These are phyloP conservation scores for Strigamia transsilvanica DNA, from an alignment of 2,888 invertebrate species.

Conservation along the genomic window DNA sequence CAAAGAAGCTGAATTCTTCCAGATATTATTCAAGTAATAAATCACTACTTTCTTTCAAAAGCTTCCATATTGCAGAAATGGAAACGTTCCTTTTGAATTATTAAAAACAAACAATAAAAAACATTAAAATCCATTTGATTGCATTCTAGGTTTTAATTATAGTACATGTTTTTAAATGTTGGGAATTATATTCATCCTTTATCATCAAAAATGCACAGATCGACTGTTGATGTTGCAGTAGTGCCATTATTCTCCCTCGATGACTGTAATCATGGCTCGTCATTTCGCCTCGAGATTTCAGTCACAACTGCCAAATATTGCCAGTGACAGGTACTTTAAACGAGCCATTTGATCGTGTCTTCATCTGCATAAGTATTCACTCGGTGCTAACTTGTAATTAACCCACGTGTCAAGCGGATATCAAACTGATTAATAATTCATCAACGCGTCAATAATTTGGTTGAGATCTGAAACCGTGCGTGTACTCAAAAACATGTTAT, in stretches of 20 bases:
- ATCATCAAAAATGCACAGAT: slow-evolving; percentile 30
- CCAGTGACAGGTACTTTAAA: slow-evolving; percentile 20
- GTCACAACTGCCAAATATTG: slow-evolving; percentile 38
- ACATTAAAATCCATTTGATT: not conserved
- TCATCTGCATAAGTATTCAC: slow-evolving; percentile 38
- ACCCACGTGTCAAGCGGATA: slow-evolving; percentile 34
- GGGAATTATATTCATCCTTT: not conserved
- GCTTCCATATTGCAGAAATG: not conserved
- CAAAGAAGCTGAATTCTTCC: slow-evolving; percentile 10
- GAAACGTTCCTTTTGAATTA: not conserved
- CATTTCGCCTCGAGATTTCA: slow-evolving; percentile 10
- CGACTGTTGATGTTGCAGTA: slow-evolving; percentile 2
- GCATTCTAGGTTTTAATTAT: not conserved
- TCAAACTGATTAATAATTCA: slow-evolving; percentile 38
- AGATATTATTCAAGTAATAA: not conserved
- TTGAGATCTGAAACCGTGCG: not conserved
- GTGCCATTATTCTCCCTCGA: slow-evolving; percentile 23
- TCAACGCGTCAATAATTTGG: slow-evolving; percentile 1
- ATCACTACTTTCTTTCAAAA: not conserved
- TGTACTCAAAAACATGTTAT: not conserved
- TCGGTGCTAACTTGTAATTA: slow-evolving; percentile 20
- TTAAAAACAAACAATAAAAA: not conserved
- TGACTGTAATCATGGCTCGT: slow-evolving; percentile 38
- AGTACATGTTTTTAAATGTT: not conserved
- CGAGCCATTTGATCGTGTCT: slow-evolving; percentile 34